Evolutionary conservation across 2,888 invertebrate species (phyloP).

Genomic region (Ligdia adustata): DNA sequence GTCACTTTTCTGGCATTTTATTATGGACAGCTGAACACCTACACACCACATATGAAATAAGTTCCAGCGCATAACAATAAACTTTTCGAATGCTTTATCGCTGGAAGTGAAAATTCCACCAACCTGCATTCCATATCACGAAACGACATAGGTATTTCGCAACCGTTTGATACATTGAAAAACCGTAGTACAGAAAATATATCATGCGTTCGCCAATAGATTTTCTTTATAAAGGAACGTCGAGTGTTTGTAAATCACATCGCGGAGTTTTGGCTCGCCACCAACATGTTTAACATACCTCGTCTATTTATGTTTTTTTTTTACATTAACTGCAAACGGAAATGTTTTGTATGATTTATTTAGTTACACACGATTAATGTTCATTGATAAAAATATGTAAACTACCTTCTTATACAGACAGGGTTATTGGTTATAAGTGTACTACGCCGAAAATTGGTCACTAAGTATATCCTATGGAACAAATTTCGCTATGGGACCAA

Average conservation of each 20-base stretch:
- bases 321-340: background rate
- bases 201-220: slow-evolving; percentile 7
- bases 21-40: too few species aligned
- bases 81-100: slow-evolving; percentile 21
- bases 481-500: too few species aligned
- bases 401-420: too few species aligned
- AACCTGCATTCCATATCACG: slow-evolving; percentile 12
- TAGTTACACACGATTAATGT: too few species aligned
- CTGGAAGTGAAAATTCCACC: slow-evolving; percentile 4
- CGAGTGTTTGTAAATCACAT: slow-evolving; percentile 19
- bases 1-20: too few species aligned
- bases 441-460: too few species aligned
- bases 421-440: too few species aligned
- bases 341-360: too few species aligned
- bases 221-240: slow-evolving; percentile 7
- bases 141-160: slow-evolving; percentile 11
- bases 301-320: slow-evolving; percentile 9
- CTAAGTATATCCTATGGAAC: too few species aligned
- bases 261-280: slow-evolving; percentile 8
- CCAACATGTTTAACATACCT: slow-evolving; percentile 12
- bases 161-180: background rate
- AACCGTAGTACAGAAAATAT: slow-evolving; percentile 1
- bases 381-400: too few species aligned
- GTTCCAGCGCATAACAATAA: slow-evolving; percentile 18
- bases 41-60: slow-evolving; percentile 4